Evolutionary conservation across 1,140 invertebrate species (phyloP), one percentile per base, ranked within the genome.

Genomic region (Drosophila rufa): DNA sequence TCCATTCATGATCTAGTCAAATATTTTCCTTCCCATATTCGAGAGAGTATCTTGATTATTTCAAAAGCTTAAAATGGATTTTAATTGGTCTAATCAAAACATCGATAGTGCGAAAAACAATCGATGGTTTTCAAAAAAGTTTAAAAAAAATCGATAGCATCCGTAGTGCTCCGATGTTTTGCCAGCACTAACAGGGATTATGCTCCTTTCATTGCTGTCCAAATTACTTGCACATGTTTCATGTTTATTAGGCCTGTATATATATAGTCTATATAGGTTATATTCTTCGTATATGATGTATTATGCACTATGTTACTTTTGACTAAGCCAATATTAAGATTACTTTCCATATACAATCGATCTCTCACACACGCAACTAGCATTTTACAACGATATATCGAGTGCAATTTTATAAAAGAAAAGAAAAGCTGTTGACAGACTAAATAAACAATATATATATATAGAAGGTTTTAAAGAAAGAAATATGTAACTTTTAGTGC

Each of bases 261-360:
- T 45, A 50, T 57, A 46, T 77, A 66, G 61, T 50, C 47, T 76
- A 58, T 76, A 36, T 66, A 51, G 53, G 58, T 59, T 48, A 51
- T 75, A 51, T 65, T 64, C 62, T 64, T 64, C 62, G 3, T 25
- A 75, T 56, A 71, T 15, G n/a, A 25, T 59, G 33, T 59, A 59
- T 67, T 68, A 59, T 73, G 40, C 22, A 66, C 53, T 75, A 75
- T 36, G 53, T 67, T 77, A 77, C 22, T 25, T 69, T 70, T 78
- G 57, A 62, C 75, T 78, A 78, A 25, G 75, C 75, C 75, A 78
- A 78, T 45, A 46, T 61, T 78, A 78, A 78, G 65, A 64, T 73
- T 71, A 73, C 53, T 19, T 71, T 48, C 33, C 69, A 73, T 38
- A 45, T 50, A 73, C 69, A 71, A 71, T 59, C 67, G 45, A 73